These are phyloP conservation scores for Plutomurus gul DNA, from an alignment of 1,140 invertebrate genomes.

Conservation along the genomic window DNA sequence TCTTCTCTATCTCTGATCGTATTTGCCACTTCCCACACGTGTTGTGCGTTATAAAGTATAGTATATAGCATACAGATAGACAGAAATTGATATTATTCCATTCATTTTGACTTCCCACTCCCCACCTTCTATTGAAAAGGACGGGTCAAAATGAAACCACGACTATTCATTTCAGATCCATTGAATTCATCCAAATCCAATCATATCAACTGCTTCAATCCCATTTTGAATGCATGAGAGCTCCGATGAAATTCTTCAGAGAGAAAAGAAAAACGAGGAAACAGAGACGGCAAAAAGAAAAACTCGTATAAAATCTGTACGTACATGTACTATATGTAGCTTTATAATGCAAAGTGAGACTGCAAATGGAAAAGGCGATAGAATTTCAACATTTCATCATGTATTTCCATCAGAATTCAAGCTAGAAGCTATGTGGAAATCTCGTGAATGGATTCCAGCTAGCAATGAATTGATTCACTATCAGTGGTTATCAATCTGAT, in stretches of 20 bases:
- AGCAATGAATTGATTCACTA: background rate
- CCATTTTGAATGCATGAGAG: slow-evolving; percentile 28
- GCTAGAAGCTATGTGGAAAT: background rate
- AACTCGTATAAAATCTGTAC: no score
- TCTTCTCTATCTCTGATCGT: no score
- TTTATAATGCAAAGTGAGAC: no score
- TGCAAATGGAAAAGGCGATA: no score
- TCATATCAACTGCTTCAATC: slow-evolving; percentile 26
- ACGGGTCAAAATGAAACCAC: slow-evolving; percentile 25
- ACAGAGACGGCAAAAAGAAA: background rate
- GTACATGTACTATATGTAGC: no score
- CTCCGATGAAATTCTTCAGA: slow-evolving; percentile 24
- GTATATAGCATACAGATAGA: background rate
- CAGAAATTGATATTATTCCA: background rate
- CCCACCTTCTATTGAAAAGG: slow-evolving; percentile 10
- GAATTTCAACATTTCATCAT: no score
- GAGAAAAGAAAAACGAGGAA: slow-evolving; percentile 2
- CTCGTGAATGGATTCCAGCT: background rate
- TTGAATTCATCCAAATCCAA: slow-evolving; percentile 30
- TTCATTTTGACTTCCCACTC: slow-evolving; percentile 20
- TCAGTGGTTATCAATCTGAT: slow-evolving; percentile 14
- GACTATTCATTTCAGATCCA: slow-evolving; percentile 30
- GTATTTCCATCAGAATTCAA: no score
- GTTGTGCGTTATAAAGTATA: background rate
- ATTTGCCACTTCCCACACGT: no score